Conservation (phyloP, 2,888 invertebrate genomes). For the Hirtodrosophila cameraria region DNA sequence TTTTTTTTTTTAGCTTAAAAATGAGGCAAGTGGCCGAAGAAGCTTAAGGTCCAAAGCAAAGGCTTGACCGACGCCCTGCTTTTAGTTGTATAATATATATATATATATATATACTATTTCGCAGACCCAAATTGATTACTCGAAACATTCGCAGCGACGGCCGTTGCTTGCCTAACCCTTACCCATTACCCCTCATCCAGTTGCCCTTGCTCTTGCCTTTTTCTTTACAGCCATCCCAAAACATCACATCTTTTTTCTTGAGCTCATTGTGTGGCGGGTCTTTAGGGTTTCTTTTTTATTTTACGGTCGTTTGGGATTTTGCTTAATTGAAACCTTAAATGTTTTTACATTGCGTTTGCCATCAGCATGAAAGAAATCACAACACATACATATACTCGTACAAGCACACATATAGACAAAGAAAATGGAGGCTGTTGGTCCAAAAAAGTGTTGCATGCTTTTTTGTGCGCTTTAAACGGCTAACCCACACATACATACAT, state of each 20-base stretch:
- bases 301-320: conserved; percentile 55
- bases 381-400: conserved; percentile 10
- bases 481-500: conserved; percentile 1
- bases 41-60: conserved; percentile 39
- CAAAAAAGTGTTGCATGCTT: conserved; percentile 33
- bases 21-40: conserved; percentile 8
- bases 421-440: conserved; percentile 6
- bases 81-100: conserved; percentile 15
- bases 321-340: conserved; percentile 78
- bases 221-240: conserved; percentile 4
- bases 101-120: conserved; percentile 23
- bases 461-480: conserved; percentile 7
- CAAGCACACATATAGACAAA: conserved; percentile 11
- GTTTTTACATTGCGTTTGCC: conserved; percentile 64
- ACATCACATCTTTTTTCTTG: conserved; percentile 9
- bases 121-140: conserved; percentile 70
- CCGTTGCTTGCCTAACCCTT: neutral
- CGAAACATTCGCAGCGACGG: conserved; percentile 50
- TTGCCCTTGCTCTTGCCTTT: neutral
- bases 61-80: conserved; percentile 36
- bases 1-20: conserved; percentile 29
- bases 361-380: conserved; percentile 41
- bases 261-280: conserved; percentile 28
- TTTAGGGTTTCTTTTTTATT: conserved; percentile 34
- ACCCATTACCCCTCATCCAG: neutral